These are phyloP conservation scores for Oscheius myriophilus DNA, from an alignment of 2,888 invertebrate species.

Conservation along the genomic window DNA sequence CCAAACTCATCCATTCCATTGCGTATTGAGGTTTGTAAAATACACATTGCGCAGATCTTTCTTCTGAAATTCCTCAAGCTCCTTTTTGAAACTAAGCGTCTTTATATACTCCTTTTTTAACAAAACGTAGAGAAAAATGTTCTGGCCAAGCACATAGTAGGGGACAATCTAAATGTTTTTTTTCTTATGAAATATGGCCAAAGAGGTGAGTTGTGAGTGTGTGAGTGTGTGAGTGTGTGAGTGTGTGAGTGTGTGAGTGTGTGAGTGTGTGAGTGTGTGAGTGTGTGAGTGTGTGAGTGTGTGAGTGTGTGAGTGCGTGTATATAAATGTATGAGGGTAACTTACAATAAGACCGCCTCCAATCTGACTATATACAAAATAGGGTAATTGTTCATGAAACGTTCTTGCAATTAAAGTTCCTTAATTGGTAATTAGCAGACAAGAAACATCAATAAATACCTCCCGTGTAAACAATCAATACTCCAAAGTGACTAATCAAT, in stretches of 20 bases:
- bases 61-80: not conserved
- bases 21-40: not conserved
- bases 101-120: constrained; percentile 6
- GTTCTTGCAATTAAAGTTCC: no score
- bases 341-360: not conserved
- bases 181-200: no score
- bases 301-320: no score
- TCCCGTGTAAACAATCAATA: not conserved
- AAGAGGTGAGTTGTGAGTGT: no score
- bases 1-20: not conserved
- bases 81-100: not conserved
- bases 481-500: constrained; percentile 1
- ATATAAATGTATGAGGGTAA: not conserved
- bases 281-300: no score
- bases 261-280: no score
- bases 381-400: not conserved
- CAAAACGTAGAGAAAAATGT: not conserved
- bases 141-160: not conserved
- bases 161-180: not conserved
- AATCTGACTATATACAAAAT: not conserved
- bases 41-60: not conserved
- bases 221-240: no score
- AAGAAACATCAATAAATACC: no score
- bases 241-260: no score
- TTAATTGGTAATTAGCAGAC: no score